Percentiles rank a stretch among this genome's conserved stretches.
Conservation (phyloP, 1,140 invertebrate genomes). For the Cotesia vestalis region DNA sequence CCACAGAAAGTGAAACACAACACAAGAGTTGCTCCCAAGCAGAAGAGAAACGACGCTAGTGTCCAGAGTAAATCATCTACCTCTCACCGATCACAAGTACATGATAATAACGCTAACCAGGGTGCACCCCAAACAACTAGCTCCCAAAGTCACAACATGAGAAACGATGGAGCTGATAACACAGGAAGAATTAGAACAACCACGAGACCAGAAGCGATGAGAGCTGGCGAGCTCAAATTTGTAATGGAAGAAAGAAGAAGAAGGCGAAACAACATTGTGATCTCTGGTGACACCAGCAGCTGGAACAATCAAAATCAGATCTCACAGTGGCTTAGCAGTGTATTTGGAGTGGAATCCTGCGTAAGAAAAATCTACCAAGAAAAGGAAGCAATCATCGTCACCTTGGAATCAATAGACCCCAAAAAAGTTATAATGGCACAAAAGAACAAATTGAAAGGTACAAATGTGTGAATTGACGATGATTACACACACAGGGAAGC, state of each 20-base stretch:
- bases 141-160: constrained; percentile 1
- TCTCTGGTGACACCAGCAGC: neutral
- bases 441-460: constrained; percentile 17
- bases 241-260: constrained; percentile 20
- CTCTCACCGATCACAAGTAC: neutral
- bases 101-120: neutral
- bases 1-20: neutral
- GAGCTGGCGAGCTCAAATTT: constrained; percentile 5
- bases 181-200: constrained; percentile 1
- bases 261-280: constrained; percentile 23
- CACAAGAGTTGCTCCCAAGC: neutral
- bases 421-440: constrained; percentile 25
- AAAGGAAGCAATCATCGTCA: constrained; percentile 12
- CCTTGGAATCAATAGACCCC: constrained; percentile 5
- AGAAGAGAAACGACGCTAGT: neutral
- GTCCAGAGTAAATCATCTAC: neutral
- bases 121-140: neutral
- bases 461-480: constrained; percentile 27
- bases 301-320: neutral
- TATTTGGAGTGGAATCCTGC: constrained; percentile 5
- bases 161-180: neutral
- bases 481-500: constrained; percentile 20
- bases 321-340: neutral
- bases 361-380: constrained; percentile 2
- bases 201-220: constrained; percentile 6